A percentile compares a stretch with the other conserved stretches of the same genome.
Evolutionary conservation across 2,797 vertebrate species (phyloP).

Genomic region (Poeciliopsis turneri): DNA sequence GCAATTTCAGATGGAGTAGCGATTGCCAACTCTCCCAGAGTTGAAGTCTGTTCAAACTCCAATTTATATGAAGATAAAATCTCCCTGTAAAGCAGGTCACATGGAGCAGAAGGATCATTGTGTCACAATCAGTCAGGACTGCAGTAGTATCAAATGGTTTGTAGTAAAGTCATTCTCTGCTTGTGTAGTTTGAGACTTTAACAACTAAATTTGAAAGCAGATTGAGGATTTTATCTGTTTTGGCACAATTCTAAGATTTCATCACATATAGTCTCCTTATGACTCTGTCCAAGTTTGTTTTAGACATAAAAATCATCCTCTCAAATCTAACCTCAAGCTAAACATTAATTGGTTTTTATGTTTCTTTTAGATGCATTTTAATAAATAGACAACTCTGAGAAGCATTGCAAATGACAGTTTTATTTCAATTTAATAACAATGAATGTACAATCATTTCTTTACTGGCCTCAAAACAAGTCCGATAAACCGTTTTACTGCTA

Average conservation of each 20-base stretch:
- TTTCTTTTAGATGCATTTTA: not conserved
- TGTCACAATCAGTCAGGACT: constrained; percentile 34
- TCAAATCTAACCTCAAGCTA: not conserved
- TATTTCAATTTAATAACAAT: not conserved
- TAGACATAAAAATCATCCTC: not conserved
- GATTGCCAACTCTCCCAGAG: constrained; percentile 55
- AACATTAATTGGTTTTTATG: not conserved
- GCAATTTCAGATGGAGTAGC: constrained; percentile 59
- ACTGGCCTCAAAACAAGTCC: constrained; percentile 23
- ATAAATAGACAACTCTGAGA: not conserved
- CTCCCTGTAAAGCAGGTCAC: constrained; percentile 23
- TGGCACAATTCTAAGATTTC: constrained; percentile 10
- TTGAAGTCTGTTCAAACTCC: constrained; percentile 25
- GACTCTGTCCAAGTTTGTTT: not conserved
- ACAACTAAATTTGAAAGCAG: not conserved
- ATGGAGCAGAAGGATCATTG: constrained; percentile 15
- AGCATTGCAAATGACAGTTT: not conserved
- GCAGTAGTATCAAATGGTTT: not conserved
- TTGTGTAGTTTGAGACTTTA: constrained; percentile 5
- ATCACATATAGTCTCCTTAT: constrained; percentile 17
- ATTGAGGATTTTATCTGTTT: constrained; percentile 24
- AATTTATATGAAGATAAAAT: constrained; percentile 33
- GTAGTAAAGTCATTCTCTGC: not conserved
- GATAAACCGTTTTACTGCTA: constrained; percentile 21
- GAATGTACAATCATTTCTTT: constrained; percentile 3